phyloP scores from a whole-genome alignment of 2,113 vertebrate genomes.

The Zosterops japonicus region DNA sequence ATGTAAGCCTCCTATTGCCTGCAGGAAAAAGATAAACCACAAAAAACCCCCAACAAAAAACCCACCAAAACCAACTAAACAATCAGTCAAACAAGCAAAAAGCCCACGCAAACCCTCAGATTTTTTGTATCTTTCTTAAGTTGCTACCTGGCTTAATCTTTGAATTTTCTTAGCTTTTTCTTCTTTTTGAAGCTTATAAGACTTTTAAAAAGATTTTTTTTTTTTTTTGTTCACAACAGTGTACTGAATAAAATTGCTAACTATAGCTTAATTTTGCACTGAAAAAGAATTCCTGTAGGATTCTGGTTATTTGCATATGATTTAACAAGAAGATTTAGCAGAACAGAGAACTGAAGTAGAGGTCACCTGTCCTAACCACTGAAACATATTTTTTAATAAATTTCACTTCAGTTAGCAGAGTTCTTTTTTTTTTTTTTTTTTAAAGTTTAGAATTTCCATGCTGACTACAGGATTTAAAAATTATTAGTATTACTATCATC shows the following conservation, averaged over 20 bases:
- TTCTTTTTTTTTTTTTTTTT: not conserved
- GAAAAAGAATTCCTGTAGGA: not conserved
- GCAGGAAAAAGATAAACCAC: not conserved
- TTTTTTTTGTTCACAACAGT: not conserved
- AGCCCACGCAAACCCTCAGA: rapidly evolving
- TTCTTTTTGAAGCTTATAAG: not conserved
- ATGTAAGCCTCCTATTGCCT: not conserved
- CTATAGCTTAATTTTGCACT: not conserved
- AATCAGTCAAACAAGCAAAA: not conserved
- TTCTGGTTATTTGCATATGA: not conserved
- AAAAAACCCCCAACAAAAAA: not conserved
- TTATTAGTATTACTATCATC: not conserved
- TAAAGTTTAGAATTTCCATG: not conserved
- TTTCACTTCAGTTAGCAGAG: not conserved
- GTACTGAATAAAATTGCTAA: not conserved
- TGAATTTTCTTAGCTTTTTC: not conserved
- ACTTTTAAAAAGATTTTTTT: not conserved
- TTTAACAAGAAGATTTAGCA: not conserved
- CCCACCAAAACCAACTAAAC: not conserved
- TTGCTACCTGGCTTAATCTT: not conserved
- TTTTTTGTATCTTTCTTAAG: not conserved
- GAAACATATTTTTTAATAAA: not conserved
- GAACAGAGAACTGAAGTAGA: not conserved
- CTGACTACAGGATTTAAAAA: not conserved
- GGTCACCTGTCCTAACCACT: not conserved